phyloP scores from a whole-genome alignment of 2,113 vertebrate genomes.

The Salvator merianae region DNA sequence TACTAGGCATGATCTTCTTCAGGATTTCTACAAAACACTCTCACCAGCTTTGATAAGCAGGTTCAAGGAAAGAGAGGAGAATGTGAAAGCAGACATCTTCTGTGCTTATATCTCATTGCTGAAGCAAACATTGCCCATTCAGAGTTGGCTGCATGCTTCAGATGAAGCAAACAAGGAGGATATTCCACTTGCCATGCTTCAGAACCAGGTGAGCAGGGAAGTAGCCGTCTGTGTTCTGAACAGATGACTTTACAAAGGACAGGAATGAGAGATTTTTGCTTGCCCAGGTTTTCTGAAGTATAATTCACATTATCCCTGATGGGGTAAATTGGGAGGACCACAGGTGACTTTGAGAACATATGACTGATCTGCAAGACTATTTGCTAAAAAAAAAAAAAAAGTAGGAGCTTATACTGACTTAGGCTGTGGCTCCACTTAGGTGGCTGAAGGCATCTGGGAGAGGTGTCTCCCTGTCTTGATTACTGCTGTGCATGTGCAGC shows the following conservation, averaged over 20 bases:
- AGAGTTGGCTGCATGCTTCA: constrained; percentile 61
- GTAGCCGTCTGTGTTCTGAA: fast-evolving
- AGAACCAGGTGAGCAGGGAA: constrained; percentile 79
- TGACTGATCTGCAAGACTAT: not conserved
- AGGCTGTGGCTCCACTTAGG: too few relatives aligned
- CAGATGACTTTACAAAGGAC: not conserved
- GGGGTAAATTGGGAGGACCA: not conserved
- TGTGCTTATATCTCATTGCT: constrained; percentile 84
- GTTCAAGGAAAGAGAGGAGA: constrained; percentile 94
- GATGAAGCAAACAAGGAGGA: constrained; percentile 72
- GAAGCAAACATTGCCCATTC: constrained; percentile 80
- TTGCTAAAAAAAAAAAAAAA: not conserved
- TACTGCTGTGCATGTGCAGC: too few relatives aligned
- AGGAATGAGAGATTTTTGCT: not conserved
- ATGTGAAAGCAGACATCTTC: constrained; percentile 90
- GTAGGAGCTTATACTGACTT: too few relatives aligned
- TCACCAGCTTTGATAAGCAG: constrained; percentile 84
- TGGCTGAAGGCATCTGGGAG: too few relatives aligned
- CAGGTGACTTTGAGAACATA: not conserved
- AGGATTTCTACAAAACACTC: constrained; percentile 84
- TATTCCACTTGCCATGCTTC: constrained; percentile 77
- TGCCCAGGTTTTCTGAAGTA: not conserved
- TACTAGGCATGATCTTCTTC: constrained; percentile 83
- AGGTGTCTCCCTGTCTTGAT: too few relatives aligned
- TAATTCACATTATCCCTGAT: not conserved